Percentiles rank a stretch among this genome's conserved stretches.
Conservation (phyloP, 2,113 vertebrate species). For the Eulacestoma nigropectus region DNA sequence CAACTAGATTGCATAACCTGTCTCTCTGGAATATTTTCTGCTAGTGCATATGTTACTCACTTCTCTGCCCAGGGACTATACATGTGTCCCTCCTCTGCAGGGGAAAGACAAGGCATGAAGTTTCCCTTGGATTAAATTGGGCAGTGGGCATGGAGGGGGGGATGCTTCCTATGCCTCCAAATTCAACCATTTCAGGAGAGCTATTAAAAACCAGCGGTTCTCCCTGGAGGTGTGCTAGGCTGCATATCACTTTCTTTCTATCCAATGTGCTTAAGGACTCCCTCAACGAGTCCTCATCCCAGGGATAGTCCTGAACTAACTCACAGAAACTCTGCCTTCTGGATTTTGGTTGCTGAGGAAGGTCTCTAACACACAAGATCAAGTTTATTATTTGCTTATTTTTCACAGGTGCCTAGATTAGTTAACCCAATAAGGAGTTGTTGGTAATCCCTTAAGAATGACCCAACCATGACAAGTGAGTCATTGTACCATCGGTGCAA, state of each 20-base stretch:
- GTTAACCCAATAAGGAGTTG: neutral
- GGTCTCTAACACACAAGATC: neutral
- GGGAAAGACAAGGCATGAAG: neutral
- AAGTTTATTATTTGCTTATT: neutral
- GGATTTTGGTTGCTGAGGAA: neutral
- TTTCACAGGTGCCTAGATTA: neutral
- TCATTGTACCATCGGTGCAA: rapidly evolving
- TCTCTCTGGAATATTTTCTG: neutral
- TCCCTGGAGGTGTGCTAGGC: neutral
- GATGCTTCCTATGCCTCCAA: neutral
- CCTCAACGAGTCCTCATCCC: neutral
- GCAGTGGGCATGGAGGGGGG: neutral
- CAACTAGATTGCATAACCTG: neutral
- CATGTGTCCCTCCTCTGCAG: neutral
- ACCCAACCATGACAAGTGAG: neutral
- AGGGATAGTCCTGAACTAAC: neutral
- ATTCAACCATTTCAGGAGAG: neutral
- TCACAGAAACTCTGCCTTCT: neutral
- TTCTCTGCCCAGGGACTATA: neutral
- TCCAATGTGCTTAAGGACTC: neutral
- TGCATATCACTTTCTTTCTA: neutral
- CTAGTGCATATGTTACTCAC: neutral
- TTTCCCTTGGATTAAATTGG: neutral
- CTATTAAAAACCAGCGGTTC: neutral
- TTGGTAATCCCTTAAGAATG: neutral